These are phyloP conservation scores for Drosophila helvetica DNA, from an alignment of 2,888 invertebrate species.

Conservation along the genomic window DNA sequence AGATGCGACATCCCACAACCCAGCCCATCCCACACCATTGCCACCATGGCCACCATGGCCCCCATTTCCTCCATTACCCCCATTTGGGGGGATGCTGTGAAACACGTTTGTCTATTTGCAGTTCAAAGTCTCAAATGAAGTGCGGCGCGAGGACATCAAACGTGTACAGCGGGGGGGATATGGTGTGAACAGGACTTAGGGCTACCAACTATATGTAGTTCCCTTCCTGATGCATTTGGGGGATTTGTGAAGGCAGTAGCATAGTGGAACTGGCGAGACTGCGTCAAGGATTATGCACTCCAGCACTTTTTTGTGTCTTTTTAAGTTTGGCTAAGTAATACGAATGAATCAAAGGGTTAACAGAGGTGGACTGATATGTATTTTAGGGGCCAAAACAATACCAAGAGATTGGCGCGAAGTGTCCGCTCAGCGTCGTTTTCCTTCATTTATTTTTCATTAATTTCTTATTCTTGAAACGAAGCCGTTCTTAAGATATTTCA, in stretches of 20 bases:
- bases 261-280: too few species aligned
- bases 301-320: too few species aligned
- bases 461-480: too few species aligned
- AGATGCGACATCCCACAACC: constrained; percentile 50
- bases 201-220: too few species aligned
- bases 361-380: too few species aligned
- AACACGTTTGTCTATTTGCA: constrained; percentile 74
- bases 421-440: constrained; percentile 30
- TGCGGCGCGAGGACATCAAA: constrained; percentile 54
- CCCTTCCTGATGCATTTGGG: too few species aligned
- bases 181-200: too few species aligned
- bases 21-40: neutral
- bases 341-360: constrained; percentile 1
- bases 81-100: constrained; percentile 19
- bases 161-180: constrained; percentile 29
- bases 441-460: too few species aligned
- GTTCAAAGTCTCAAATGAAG: constrained; percentile 78
- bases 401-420: constrained; percentile 47
- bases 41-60: neutral
- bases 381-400: constrained; percentile 2
- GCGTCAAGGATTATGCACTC: too few species aligned
- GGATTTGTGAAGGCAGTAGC: too few species aligned
- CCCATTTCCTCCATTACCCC: too few species aligned
- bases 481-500: too few species aligned
- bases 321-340: neutral